Evolutionary conservation across 1,140 invertebrate genomes (phyloP).

Genomic region (Uloborus diversus): DNA sequence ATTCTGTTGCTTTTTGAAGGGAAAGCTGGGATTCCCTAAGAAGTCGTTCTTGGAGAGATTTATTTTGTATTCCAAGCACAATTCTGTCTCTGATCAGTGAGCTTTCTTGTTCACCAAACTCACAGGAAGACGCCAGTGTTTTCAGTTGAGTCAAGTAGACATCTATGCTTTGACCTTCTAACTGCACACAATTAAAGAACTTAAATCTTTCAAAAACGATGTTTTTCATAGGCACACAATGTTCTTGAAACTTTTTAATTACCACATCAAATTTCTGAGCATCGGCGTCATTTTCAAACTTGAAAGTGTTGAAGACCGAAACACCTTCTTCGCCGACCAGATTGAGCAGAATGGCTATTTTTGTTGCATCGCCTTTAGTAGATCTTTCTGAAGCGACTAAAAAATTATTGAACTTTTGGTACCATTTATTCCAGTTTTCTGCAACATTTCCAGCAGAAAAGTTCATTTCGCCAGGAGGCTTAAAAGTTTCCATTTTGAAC

Average conservation of each 20-base stretch:
- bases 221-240: conserved; percentile 7
- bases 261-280: no score
- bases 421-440: no score
- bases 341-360: conserved; percentile 12
- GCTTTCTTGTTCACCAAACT: conserved; percentile 17
- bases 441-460: no score
- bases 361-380: no score
- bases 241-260: not conserved
- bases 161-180: conserved; percentile 5
- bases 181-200: not conserved
- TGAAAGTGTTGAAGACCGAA: no score
- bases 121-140: conserved; percentile 10
- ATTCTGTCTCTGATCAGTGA: conserved; percentile 8
- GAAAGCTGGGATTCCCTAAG: not conserved
- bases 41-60: conserved; percentile 13
- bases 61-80: not conserved
- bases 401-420: no score
- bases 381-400: no score
- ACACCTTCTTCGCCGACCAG: no score
- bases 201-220: conserved; percentile 10
- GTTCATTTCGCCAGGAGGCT: no score
- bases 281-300: no score
- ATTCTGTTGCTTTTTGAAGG: not conserved
- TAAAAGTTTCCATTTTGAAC: no score
- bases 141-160: conserved; percentile 7